These are phyloP conservation scores for Okamejei kenojei DNA, from an alignment of 2,797 vertebrate genomes.

Conservation along the genomic window DNA sequence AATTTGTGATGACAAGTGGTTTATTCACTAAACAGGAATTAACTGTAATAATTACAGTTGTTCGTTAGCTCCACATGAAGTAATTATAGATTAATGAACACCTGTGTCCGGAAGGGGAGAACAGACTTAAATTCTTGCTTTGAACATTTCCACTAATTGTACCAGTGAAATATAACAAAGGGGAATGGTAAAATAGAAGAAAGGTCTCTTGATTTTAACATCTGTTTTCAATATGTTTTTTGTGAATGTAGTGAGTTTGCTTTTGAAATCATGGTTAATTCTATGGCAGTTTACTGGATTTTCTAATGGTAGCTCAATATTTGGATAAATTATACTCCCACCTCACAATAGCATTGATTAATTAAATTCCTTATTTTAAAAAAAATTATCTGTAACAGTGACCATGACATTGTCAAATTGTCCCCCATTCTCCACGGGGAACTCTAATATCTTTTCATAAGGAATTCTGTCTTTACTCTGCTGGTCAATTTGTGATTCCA, in stretches of 20 bases:
- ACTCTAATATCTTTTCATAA: too few species aligned
- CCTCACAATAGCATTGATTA: background rate
- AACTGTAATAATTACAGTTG: conserved; percentile 37
- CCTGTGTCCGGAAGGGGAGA: conserved; percentile 33
- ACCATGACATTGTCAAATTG: too few species aligned
- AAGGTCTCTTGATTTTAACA: conserved; percentile 30
- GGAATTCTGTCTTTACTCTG: too few species aligned
- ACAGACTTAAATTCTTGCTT: conserved; percentile 38
- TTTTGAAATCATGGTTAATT: background rate
- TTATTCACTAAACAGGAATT: conserved; percentile 38
- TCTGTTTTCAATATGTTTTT: conserved; percentile 23
- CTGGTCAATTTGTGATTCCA: too few species aligned
- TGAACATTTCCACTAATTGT: conserved; percentile 23
- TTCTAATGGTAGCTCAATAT: background rate
- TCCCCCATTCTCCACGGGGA: too few species aligned
- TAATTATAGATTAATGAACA: conserved; percentile 38
- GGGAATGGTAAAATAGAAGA: background rate
- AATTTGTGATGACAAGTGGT: conserved; percentile 34
- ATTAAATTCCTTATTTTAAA: background rate
- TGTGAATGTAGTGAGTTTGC: background rate
- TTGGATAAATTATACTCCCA: background rate
- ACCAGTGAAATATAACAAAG: conserved; percentile 28
- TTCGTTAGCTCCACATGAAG: conserved; percentile 26
- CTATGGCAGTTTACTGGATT: background rate
- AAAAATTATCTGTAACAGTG: too few species aligned